Evolutionary conservation across 2,113 vertebrate genomes (phyloP).

Genomic region (Otis tarda): DNA sequence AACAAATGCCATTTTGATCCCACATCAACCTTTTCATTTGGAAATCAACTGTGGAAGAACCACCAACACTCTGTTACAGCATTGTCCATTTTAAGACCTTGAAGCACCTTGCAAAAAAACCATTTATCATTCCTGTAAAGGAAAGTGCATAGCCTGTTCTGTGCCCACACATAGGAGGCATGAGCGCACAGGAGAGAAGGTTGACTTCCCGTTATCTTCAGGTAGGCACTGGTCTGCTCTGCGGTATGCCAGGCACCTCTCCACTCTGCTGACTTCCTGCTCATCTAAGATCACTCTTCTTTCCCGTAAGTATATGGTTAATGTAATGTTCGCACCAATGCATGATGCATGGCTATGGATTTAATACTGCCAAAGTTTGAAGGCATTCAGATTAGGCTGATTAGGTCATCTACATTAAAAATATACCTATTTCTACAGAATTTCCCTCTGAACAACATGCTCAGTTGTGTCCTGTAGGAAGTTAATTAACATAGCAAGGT

Average conservation of each 20-base stretch:
- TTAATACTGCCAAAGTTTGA: neutral
- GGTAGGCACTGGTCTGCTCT: neutral
- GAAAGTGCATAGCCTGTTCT: neutral
- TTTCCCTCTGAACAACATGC: neutral
- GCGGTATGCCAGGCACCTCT: neutral
- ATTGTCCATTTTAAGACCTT: neutral
- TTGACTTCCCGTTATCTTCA: neutral
- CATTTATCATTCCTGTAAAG: neutral
- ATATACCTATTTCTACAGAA: neutral
- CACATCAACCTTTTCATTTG: neutral
- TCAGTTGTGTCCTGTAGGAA: neutral
- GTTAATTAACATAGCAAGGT: neutral
- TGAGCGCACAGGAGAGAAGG: no score
- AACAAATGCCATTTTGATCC: neutral
- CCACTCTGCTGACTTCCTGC: neutral
- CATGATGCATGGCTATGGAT: neutral
- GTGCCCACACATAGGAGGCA: no score
- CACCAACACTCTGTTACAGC: neutral
- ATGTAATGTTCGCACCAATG: neutral
- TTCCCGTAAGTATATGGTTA: rapidly evolving
- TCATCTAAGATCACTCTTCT: neutral
- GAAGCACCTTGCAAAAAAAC: neutral
- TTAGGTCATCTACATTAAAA: neutral
- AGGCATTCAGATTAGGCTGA: neutral
- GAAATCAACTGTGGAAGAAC: neutral